These are phyloP conservation scores for Clarias pachynema DNA, from an alignment of 2,797 vertebrate species.

Conservation along the genomic window DNA sequence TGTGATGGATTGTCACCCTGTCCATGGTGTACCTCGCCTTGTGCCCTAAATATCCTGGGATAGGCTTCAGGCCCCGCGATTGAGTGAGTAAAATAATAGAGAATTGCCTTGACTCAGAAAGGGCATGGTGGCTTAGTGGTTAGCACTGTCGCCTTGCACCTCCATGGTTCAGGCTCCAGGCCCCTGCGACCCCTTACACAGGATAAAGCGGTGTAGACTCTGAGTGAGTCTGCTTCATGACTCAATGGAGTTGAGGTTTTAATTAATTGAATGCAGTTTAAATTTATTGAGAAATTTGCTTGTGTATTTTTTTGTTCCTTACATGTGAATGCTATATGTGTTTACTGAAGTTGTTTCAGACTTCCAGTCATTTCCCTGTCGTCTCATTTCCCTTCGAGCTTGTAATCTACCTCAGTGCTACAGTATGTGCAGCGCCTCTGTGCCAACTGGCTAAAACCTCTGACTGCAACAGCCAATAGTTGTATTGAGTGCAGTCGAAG, in stretches of 20 bases:
- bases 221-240: too few relatives aligned
- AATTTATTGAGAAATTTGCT: background rate
- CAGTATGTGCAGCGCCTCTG: constrained; percentile 33
- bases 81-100: too few relatives aligned
- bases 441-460: constrained; percentile 24
- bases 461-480: constrained; percentile 33
- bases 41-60: too few relatives aligned
- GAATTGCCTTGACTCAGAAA: too few relatives aligned
- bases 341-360: background rate
- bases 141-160: too few relatives aligned
- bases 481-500: constrained; percentile 22
- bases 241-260: background rate
- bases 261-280: background rate
- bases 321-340: too few relatives aligned
- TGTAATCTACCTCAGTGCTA: background rate
- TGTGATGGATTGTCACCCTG: background rate
- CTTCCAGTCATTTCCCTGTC: background rate
- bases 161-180: too few relatives aligned
- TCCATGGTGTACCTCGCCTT: too few relatives aligned
- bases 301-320: background rate
- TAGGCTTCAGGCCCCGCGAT: too few relatives aligned
- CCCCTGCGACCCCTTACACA: too few relatives aligned
- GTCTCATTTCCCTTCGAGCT: background rate
- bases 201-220: too few relatives aligned
- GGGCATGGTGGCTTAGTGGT: too few relatives aligned